A percentile compares a stretch with the other conserved stretches of the same genome.
Evolutionary conservation across 2,888 invertebrate genomes (phyloP).

Genomic region (Bombyx huttoni): DNA sequence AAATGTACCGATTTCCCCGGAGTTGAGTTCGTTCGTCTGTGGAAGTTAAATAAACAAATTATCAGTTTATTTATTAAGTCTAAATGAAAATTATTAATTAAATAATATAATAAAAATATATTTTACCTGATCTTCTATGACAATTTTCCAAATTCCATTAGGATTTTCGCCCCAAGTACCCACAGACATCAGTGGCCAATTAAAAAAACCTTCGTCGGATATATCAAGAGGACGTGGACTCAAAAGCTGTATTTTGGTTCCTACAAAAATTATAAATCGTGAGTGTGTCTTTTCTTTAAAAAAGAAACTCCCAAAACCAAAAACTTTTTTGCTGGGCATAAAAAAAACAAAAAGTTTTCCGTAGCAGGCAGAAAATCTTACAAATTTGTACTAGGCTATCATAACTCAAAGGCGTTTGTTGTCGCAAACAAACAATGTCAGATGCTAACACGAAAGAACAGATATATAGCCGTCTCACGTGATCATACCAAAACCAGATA

Average conservation of each 20-base stretch:
- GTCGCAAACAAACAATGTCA: too few relatives aligned
- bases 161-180: slow-evolving; percentile 93
- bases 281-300: too few relatives aligned
- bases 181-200: slow-evolving; percentile 92
- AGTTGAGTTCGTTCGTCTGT: slow-evolving; percentile 55
- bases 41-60: not conserved
- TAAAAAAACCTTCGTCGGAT: slow-evolving; percentile 79
- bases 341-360: too few relatives aligned
- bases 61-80: too few relatives aligned
- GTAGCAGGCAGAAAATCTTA: slow-evolving; percentile 16
- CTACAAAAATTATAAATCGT: slow-evolving; percentile 36
- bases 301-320: too few relatives aligned
- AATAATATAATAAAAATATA: not conserved
- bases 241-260: slow-evolving; percentile 79
- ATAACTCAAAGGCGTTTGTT: slow-evolving; percentile 8
- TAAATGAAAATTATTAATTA: too few relatives aligned
- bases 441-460: too few relatives aligned
- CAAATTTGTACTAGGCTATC: slow-evolving; percentile 19
- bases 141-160: slow-evolving; percentile 76
- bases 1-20: slow-evolving; percentile 72
- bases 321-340: too few relatives aligned
- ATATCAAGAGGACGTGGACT: slow-evolving; percentile 78
- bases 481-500: not conserved
- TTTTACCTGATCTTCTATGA: slow-evolving; percentile 59
- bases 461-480: too few relatives aligned